A percentile compares a stretch with the other conserved stretches of the same genome.
These are phyloP conservation scores for Antennarius striatus DNA, from an alignment of 2,113 vertebrate species.

Conservation along the genomic window DNA sequence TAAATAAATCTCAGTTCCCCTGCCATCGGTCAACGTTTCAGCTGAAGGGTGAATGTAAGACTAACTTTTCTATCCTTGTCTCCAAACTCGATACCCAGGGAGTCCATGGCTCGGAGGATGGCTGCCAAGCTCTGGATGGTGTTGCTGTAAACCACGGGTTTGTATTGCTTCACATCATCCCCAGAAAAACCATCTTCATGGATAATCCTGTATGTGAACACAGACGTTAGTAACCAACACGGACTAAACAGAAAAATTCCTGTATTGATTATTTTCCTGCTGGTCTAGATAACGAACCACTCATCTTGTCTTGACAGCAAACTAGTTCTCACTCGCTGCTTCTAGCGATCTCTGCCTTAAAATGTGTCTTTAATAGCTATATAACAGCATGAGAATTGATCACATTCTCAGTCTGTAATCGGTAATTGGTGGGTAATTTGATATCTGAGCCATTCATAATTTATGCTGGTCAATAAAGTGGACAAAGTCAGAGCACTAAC, in stretches of 20 bases:
- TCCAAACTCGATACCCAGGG: constrained; percentile 92
- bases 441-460: constrained; percentile 65
- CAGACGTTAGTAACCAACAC: constrained; percentile 44
- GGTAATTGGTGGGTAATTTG: constrained; percentile 54
- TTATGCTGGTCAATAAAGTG: constrained; percentile 41
- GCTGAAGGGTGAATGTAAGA: constrained; percentile 16
- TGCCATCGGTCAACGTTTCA: background rate
- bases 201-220: constrained; percentile 88
- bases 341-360: constrained; percentile 5
- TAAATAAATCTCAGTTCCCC: constrained; percentile 5
- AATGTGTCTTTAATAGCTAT: constrained; percentile 26
- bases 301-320: too few species aligned
- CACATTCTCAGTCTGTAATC: constrained; percentile 38
- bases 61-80: constrained; percentile 94
- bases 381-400: constrained; percentile 50
- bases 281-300: too few species aligned
- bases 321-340: background rate
- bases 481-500: constrained; percentile 54
- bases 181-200: constrained; percentile 99
- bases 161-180: constrained; percentile 99
- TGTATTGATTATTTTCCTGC: too few species aligned
- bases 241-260: too few species aligned
- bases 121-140: constrained; percentile 97
- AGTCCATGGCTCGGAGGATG: constrained; percentile 97
- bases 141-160: constrained; percentile 99